phyloP scores from a whole-genome alignment of 2,888 invertebrate species.

The Apodemia zela region DNA sequence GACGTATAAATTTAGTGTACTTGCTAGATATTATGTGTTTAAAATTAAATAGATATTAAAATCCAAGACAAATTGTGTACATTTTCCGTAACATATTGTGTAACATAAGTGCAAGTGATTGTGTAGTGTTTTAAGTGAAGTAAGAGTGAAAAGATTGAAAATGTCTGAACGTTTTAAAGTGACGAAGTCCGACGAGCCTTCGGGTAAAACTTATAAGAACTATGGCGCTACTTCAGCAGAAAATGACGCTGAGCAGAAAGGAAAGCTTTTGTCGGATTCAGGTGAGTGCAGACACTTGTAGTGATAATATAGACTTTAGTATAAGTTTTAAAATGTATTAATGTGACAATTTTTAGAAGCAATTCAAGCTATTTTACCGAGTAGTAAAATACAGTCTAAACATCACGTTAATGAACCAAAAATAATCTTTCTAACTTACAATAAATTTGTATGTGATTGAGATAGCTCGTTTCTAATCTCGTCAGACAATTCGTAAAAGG shows the following conservation, averaged over 20 bases:
- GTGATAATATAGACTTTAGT: neutral
- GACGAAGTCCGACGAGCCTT: constrained; percentile 79
- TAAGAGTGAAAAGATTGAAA: constrained; percentile 40
- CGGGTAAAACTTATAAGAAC: constrained; percentile 75
- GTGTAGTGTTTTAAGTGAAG: constrained; percentile 20
- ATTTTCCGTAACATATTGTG: constrained; percentile 20
- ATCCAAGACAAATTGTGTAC: constrained; percentile 10
- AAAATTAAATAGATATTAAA: neutral
- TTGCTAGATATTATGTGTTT: neutral
- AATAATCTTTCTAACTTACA: too few species aligned
- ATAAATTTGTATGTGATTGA: too few species aligned
- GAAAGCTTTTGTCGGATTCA: constrained; percentile 66
- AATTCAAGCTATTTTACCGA: too few species aligned
- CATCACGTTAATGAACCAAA: too few species aligned
- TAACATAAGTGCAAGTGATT: constrained; percentile 28
- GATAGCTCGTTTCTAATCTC: too few species aligned
- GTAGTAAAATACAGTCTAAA: too few species aligned
- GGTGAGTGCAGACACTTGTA: constrained; percentile 44
- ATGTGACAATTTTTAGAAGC: too few species aligned
- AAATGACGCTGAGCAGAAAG: constrained; percentile 64
- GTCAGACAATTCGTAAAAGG: too few species aligned
- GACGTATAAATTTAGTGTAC: constrained; percentile 24
- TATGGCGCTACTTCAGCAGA: constrained; percentile 81
- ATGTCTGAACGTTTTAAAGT: constrained; percentile 83
- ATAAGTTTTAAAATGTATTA: too few species aligned